Conservation (phyloP, 2,888 invertebrate species). For the Cephus pulcher region DNA sequence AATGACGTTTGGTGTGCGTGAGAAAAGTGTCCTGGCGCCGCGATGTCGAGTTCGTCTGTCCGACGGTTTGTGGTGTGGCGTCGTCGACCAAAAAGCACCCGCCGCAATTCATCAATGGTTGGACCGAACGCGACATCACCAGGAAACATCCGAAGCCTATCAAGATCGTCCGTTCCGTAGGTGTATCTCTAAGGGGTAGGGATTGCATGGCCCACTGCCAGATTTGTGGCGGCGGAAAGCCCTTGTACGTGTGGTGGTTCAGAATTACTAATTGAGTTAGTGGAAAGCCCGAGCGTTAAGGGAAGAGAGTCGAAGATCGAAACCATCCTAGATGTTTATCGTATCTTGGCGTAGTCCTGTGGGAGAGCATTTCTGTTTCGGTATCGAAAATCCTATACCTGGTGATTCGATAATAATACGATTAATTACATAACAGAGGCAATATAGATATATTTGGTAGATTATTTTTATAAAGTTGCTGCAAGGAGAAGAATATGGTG, state of each 20-base stretch:
- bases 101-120: slow-evolving; percentile 32
- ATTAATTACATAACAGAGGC: neutral
- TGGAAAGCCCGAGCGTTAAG: slow-evolving; percentile 3
- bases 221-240: slow-evolving; percentile 7
- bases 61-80: slow-evolving; percentile 16
- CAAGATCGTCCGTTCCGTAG: slow-evolving; percentile 11
- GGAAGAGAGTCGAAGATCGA: neutral
- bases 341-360: neutral
- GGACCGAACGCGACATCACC: slow-evolving; percentile 16
- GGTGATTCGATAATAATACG: neutral
- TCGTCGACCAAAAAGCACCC: slow-evolving; percentile 21
- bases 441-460: neutral
- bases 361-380: neutral
- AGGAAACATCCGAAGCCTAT: slow-evolving; percentile 26
- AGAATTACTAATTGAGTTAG: slow-evolving; percentile 22
- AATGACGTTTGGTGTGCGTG: slow-evolving; percentile 2
- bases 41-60: slow-evolving; percentile 13
- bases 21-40: slow-evolving; percentile 21
- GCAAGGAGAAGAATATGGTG: no score
- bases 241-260: neutral
- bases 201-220: slow-evolving; percentile 22
- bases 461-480: neutral
- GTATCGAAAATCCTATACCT: neutral
- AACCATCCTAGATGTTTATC: neutral
- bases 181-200: neutral